Base-by-base conservation (phyloP, 1,140 invertebrate species). In the Lepidurus couesii region DNA sequence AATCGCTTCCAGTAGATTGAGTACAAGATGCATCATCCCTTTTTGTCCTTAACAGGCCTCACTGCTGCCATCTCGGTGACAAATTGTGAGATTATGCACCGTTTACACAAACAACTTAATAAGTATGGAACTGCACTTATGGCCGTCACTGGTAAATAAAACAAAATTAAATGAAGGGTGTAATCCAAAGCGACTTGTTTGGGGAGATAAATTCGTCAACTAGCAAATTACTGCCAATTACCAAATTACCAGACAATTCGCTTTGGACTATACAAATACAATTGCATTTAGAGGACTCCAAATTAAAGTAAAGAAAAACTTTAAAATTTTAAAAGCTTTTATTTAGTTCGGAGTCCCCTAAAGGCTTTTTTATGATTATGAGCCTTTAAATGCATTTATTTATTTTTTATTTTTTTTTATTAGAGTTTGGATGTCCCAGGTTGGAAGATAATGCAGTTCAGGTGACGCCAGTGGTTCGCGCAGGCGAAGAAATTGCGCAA, bases 401-500 rank as follows among this genome's bases (percentile, higher is more conserved):
- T 24, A 53, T 65, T 74, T 42, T 76, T 80, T 82, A 80, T 79
- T 84, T 47, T 43, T 73, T 44, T 11, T 76, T 88, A 78, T 85
- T 88, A 81, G 91, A 90, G 80, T 85, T 88, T 0, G 90, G 92
- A 81, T 94, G 93, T 84, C 90, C 92, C 0, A 86, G 93, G 75
- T 83, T 94, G 78, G 90, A 91, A 1, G 80, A 84, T 1, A 83
- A 87, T 34, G 85, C 88, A 6, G 91, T 91, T 1, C 85, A 93
- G n/a, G 91, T 90, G 53, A 87, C 93, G 42, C 92, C 93, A 0
- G 84, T 91, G 75, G 84, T 90, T 5, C 84, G 85, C 1, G 84
- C 85, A 4, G 90, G 91, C 3, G 86, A 90, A 74, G 93, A 93
- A 84, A 82, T 93, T 53, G 88, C 92, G 0, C 93, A 94, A 86